phyloP scores from a whole-genome alignment of 2,113 vertebrate species.

The Cacatua alba region DNA sequence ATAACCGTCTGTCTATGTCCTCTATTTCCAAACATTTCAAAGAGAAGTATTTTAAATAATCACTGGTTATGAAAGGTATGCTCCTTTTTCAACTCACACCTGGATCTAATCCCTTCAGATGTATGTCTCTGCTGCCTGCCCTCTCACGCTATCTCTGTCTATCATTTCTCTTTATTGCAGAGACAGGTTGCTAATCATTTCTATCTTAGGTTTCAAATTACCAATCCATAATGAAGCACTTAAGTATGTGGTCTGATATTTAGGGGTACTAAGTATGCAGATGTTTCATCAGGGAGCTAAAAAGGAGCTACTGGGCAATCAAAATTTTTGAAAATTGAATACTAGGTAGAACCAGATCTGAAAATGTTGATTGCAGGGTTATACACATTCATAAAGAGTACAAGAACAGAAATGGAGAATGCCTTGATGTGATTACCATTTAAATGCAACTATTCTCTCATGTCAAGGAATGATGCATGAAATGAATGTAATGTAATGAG shows the following conservation, averaged over 20 bases:
- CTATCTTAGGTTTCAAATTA: slow-evolving; percentile 1
- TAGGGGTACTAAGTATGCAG: neutral
- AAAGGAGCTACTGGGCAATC: slow-evolving; percentile 34
- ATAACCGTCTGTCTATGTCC: neutral
- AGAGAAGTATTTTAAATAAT: neutral
- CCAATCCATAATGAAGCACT: slow-evolving; percentile 19
- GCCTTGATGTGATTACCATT: slow-evolving; percentile 31
- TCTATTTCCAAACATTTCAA: neutral
- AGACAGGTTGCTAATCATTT: neutral
- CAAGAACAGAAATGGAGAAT: slow-evolving; percentile 23
- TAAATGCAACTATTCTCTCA: slow-evolving; percentile 1
- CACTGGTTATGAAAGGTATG: neutral
- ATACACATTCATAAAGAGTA: slow-evolving; percentile 1
- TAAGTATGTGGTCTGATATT: neutral
- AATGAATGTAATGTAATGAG: neutral
- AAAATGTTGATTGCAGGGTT: slow-evolving; percentile 51
- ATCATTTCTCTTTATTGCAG: neutral
- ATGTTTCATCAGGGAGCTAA: slow-evolving; percentile 20
- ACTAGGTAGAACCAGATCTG: neutral
- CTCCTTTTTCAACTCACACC: neutral
- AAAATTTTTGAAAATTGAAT: slow-evolving; percentile 26
- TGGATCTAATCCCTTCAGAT: neutral
- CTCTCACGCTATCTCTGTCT: neutral
- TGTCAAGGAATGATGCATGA: neutral
- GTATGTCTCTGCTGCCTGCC: neutral